Percentiles rank a stretch among this genome's conserved stretches.
These are phyloP conservation scores for Melikaiella ostensackeni DNA, from an alignment of 2,888 invertebrate genomes.

Conservation along the genomic window DNA sequence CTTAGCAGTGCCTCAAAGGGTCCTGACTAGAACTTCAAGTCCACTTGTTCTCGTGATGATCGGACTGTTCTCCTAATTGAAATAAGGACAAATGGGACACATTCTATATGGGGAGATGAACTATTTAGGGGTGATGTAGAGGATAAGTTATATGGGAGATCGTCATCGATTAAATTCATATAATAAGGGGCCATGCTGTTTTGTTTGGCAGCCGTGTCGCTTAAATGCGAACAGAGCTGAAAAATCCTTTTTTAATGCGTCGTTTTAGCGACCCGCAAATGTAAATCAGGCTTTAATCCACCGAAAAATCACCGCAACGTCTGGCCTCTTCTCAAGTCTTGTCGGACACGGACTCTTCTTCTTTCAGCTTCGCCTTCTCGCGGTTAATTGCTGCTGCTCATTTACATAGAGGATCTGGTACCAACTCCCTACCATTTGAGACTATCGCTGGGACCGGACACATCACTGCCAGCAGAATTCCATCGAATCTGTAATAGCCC, in stretches of 20 bases:
- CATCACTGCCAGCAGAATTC: slow-evolving; percentile 47
- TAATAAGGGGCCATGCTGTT: neutral
- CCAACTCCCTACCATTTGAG: slow-evolving; percentile 56
- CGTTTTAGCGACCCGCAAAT: slow-evolving; percentile 20
- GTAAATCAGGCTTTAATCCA: slow-evolving; percentile 45
- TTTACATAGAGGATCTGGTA: slow-evolving; percentile 68
- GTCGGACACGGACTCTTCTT: slow-evolving; percentile 26
- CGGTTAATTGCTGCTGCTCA: slow-evolving; percentile 72
- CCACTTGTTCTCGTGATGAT: too few relatives aligned
- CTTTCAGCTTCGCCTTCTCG: slow-evolving; percentile 48
- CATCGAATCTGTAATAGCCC: slow-evolving; percentile 54
- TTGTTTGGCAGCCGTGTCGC: slow-evolving; percentile 5
- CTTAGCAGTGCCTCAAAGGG: too few relatives aligned
- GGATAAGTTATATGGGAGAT: neutral
- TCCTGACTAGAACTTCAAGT: too few relatives aligned
- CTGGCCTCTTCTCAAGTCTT: slow-evolving; percentile 34
- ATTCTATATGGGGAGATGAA: too few relatives aligned
- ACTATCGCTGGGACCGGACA: slow-evolving; percentile 49
- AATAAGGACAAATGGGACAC: too few relatives aligned
- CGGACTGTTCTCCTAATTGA: too few relatives aligned
- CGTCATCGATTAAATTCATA: neutral
- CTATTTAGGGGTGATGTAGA: neutral
- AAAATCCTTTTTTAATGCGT: slow-evolving; percentile 24
- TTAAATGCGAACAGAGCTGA: slow-evolving; percentile 8
- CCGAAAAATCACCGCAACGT: slow-evolving; percentile 46